Evolutionary conservation across 2,888 invertebrate species (phyloP).

Genomic region (Thyatira batis): DNA sequence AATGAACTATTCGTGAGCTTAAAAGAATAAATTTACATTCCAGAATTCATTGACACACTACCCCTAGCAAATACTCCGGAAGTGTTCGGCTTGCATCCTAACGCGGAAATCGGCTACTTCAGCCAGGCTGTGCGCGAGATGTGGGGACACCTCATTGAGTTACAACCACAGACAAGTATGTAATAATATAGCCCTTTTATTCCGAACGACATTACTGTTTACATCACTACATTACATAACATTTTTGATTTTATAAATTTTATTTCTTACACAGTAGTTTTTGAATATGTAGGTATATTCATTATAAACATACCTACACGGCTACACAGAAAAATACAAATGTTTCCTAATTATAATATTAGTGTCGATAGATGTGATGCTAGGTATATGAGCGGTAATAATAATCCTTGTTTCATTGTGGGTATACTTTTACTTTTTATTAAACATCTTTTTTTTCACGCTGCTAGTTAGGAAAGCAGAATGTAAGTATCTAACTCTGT

Average conservation of each 20-base stretch:
- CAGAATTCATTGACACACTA: constrained; percentile 90
- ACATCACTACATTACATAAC: too few relatives aligned
- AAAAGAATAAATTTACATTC: not conserved
- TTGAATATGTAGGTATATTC: not conserved
- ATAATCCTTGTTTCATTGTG: too few relatives aligned
- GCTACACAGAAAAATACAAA: too few relatives aligned
- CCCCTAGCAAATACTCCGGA: constrained; percentile 94
- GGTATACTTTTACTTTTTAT: too few relatives aligned
- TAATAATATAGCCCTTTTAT: not conserved
- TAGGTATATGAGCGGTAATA: too few relatives aligned
- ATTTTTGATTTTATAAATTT: too few relatives aligned
- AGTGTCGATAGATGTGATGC: too few relatives aligned
- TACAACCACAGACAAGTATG: constrained; percentile 94
- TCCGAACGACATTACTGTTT: not conserved
- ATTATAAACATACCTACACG: too few relatives aligned
- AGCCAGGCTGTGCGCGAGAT: constrained; percentile 93
- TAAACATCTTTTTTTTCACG: constrained; percentile 34
- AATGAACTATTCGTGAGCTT: too few relatives aligned
- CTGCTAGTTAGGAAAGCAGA: constrained; percentile 44
- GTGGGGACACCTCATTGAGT: constrained; percentile 92
- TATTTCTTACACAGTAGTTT: not conserved
- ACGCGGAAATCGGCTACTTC: constrained; percentile 97
- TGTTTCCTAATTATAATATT: too few relatives aligned
- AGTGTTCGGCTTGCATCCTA: constrained; percentile 96
- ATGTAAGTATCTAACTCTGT: constrained; percentile 38